phyloP scores from a whole-genome alignment of 2,888 invertebrate genomes.

The Homarus gammarus region DNA sequence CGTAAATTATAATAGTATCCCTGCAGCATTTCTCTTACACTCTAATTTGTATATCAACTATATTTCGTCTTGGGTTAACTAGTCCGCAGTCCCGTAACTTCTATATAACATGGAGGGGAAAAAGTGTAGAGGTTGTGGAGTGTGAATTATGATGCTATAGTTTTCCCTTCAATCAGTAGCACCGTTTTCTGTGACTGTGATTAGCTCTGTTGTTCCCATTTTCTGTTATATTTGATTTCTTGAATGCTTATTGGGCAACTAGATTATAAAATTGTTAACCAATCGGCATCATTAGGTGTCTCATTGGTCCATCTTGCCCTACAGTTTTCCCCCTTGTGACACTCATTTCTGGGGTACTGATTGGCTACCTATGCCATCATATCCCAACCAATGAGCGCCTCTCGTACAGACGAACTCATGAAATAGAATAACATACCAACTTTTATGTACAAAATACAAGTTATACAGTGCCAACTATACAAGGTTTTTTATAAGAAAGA shows the following conservation, averaged over 20 bases:
- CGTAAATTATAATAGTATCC: conserved; percentile 39
- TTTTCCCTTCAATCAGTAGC: no score
- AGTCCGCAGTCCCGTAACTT: conserved; percentile 18
- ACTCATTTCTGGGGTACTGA: background rate
- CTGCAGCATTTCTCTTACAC: conserved; percentile 47
- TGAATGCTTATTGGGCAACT: no score
- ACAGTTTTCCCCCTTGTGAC: background rate
- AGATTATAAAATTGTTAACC: no score
- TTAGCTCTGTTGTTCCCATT: no score
- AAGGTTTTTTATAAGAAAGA: no score
- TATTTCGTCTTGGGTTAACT: conserved; percentile 19
- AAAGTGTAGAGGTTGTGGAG: conserved; percentile 13
- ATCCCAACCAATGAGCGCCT: background rate
- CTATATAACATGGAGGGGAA: background rate
- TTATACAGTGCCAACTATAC: no score
- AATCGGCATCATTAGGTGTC: no score
- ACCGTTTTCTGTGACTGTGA: no score
- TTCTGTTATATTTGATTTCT: no score
- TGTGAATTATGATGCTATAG: background rate
- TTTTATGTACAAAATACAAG: no score
- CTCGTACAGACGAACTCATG: background rate
- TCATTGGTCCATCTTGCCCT: no score
- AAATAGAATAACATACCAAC: no score
- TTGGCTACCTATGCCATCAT: background rate
- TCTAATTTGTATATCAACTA: conserved; percentile 45